phyloP scores from a whole-genome alignment of 2,888 invertebrate genomes.

The Drosophila emarginata region DNA sequence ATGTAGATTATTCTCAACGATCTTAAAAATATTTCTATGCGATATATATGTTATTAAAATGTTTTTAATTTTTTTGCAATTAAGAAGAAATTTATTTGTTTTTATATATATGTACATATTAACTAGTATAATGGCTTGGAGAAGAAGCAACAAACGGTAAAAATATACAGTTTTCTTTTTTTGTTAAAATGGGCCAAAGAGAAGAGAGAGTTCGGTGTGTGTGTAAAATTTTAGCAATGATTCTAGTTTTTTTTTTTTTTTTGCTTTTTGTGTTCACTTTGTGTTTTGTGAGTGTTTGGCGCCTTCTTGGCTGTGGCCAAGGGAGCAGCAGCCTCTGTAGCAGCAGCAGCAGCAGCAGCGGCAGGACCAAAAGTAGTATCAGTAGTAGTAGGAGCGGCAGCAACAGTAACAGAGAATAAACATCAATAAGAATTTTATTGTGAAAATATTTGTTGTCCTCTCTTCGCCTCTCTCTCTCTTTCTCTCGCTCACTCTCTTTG shows the following conservation, averaged over 20 bases:
- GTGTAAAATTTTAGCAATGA: background rate
- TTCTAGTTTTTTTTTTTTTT: background rate
- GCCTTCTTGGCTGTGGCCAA: slow-evolving; percentile 50
- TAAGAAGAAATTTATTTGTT: too few relatives aligned
- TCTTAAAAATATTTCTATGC: too few relatives aligned
- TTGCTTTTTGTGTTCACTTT: background rate
- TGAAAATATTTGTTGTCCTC: slow-evolving; percentile 48
- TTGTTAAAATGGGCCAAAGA: background rate
- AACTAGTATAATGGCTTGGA: too few relatives aligned
- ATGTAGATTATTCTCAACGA: too few relatives aligned
- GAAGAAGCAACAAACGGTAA: too few relatives aligned
- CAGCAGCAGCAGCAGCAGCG: slow-evolving; percentile 21
- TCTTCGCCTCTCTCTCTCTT: background rate
- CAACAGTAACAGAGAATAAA: slow-evolving; percentile 48
- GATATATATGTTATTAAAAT: too few relatives aligned
- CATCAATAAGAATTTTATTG: slow-evolving; percentile 63
- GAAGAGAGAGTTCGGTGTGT: background rate
- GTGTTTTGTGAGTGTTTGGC: slow-evolving; percentile 39
- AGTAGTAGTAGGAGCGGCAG: slow-evolving; percentile 14
- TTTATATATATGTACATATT: too few relatives aligned
- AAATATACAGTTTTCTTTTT: too few relatives aligned
- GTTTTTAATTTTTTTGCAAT: too few relatives aligned
- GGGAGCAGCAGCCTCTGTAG: slow-evolving; percentile 28
- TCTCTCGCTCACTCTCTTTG: background rate
- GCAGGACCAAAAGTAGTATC: slow-evolving; percentile 1